Evolutionary conservation across 2,113 vertebrate genomes (phyloP).

Genomic region (Microcebus ravelobensis): DNA sequence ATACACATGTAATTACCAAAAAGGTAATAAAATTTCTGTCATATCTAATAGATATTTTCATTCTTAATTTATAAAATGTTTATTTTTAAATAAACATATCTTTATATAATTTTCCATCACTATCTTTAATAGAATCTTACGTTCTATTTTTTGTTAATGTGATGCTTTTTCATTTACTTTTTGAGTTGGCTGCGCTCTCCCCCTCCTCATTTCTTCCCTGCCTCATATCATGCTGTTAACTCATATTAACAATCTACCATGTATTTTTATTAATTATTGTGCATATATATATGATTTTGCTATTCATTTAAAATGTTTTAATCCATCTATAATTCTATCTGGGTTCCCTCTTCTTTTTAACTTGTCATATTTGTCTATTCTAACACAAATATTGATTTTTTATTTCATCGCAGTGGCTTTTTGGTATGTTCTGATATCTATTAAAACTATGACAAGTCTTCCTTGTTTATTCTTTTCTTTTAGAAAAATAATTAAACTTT

Average conservation of each 20-base stretch:
- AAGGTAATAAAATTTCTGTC: neutral
- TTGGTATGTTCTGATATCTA: neutral
- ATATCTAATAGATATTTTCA: neutral
- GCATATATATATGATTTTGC: neutral
- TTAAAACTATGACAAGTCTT: neutral
- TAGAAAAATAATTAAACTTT: neutral
- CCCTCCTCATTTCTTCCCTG: neutral
- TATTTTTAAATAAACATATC: constrained; percentile 1
- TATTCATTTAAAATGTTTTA: neutral
- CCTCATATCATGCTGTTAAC: neutral
- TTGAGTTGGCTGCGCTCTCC: neutral
- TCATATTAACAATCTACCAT: neutral
- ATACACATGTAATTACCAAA: neutral
- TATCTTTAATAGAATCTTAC: neutral
- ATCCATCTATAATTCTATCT: neutral
- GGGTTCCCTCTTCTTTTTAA: neutral
- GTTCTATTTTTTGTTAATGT: neutral
- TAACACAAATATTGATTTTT: neutral
- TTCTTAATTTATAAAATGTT: neutral
- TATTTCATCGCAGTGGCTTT: neutral
- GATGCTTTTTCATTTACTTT: neutral
- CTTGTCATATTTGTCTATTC: neutral
- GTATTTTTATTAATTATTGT: neutral
- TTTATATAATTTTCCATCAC: neutral
- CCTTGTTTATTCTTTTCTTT: neutral